phyloP scores from a whole-genome alignment of 2,888 invertebrate species.

The Rhimphoctona megacephalus region DNA sequence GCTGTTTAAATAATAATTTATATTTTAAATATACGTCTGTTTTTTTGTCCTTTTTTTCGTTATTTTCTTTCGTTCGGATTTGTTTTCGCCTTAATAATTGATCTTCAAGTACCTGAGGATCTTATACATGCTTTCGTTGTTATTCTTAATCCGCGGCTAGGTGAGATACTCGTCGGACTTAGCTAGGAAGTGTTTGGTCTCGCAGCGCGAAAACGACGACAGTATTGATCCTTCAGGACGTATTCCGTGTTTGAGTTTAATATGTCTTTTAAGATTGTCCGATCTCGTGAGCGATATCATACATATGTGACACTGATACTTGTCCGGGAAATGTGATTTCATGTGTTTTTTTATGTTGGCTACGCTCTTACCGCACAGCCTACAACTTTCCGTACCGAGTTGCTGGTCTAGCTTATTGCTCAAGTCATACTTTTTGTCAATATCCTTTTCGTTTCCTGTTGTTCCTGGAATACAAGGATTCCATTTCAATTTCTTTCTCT shows the following conservation, averaged over 20 bases:
- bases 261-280: conserved; percentile 86
- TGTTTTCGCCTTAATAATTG: neutral
- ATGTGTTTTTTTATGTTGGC: conserved; percentile 85
- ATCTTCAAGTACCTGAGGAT: neutral
- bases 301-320: conserved; percentile 85
- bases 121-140: neutral
- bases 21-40: conserved; percentile 14
- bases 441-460: conserved; percentile 83
- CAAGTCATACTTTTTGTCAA: conserved; percentile 80
- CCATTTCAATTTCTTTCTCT: conserved; percentile 75
- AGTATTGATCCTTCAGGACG: conserved; percentile 79
- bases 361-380: conserved; percentile 84
- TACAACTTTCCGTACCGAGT: conserved; percentile 83
- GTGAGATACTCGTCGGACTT: conserved; percentile 82
- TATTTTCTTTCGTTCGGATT: neutral
- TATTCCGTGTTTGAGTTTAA: conserved; percentile 85
- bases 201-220: conserved; percentile 81
- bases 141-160: conserved; percentile 69
- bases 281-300: conserved; percentile 85
- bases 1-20: conserved; percentile 11
- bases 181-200: conserved; percentile 80
- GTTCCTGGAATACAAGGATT: conserved; percentile 84
- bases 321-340: conserved; percentile 84
- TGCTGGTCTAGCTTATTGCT: conserved; percentile 81
- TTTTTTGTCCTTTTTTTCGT: conserved; percentile 22